Base-by-base conservation (phyloP, 2,888 invertebrate species). In the Halictus quadricinctus region DNA sequence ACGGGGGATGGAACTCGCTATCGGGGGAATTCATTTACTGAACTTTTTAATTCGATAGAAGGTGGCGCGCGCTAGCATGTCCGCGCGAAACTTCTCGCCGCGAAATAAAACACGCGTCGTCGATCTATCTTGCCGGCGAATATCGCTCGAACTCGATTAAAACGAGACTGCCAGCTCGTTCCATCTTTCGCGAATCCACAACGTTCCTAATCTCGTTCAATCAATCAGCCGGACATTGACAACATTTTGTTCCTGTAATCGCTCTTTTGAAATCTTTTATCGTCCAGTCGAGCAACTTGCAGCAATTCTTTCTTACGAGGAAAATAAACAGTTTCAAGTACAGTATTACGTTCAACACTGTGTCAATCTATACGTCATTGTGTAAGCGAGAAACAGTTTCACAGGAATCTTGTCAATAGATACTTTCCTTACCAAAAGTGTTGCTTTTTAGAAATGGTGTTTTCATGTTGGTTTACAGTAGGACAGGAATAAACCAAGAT, bases 21-120 rank as follows among this genome's bases (percentile, higher is more conserved):
- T 80, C 79, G 81, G 77, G 73, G 73, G 87, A 87, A 88, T 90
- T 82, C 89, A 83, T 90, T 87, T 87, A 82, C 70, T 80, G 58
- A 84, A 85, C 86, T 80, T 82, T 84, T 82, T 87, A 87, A 86
- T 89, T 87, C 87, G 76, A 87, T 81, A 25, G 54, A 58, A n/a
- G 43, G 66, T 29, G 74, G n/a, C 60, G 73, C 46, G 69, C 6
- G 29, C 36, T 1, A 50, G 76, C 69, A 70, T 76, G 58, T 12
- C 76, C 36, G 15, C 25, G 43, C 18, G 29, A 3, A 60, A 76
- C 70, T 77, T 81, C 8, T 76, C 36, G 41, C 72, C n/a, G n/a
- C 25, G 66, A 81, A 76, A 78, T 50, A 70, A 69, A 85, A 50
- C 54, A 72, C 75, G 78, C 46, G 72, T 73, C 69, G 50, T 36